Evolutionary conservation across 2,113 vertebrate species (phyloP).

Genomic region (Pan paniscus): DNA sequence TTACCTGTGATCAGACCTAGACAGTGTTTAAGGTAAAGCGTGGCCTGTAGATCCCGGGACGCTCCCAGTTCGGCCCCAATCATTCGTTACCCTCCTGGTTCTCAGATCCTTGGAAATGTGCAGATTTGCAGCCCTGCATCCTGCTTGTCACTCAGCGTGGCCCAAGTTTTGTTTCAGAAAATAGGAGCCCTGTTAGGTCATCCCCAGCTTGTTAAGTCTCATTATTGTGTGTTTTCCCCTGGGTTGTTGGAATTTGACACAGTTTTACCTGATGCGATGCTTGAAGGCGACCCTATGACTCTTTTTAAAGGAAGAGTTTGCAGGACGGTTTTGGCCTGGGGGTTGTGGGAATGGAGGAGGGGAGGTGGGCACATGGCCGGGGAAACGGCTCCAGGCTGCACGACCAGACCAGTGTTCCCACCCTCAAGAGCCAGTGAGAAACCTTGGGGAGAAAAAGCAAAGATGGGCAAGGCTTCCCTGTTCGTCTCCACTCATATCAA

Average conservation of each 20-base stretch:
- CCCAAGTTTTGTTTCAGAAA: not conserved
- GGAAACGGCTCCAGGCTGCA: not conserved
- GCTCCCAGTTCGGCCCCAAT: accelerated
- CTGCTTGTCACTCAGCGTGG: accelerated
- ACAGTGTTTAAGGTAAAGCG: accelerated
- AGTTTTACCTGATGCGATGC: not conserved
- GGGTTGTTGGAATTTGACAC: too few species aligned
- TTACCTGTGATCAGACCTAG: not conserved
- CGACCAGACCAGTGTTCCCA: not conserved
- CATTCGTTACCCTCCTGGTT: accelerated
- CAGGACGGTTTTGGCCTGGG: accelerated
- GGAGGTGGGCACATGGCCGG: not conserved
- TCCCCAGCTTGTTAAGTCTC: accelerated
- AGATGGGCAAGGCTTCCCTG: accelerated
- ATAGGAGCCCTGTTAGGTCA: accelerated
- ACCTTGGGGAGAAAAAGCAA: accelerated
- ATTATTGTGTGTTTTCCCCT: accelerated
- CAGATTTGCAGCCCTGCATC: not conserved
- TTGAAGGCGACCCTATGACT: accelerated
- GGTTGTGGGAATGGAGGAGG: too few species aligned
- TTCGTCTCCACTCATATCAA: accelerated
- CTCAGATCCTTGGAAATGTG: accelerated
- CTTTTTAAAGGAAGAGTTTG: not conserved
- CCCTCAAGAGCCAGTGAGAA: accelerated
- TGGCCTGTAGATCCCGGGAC: accelerated